Percentiles rank a stretch among this genome's conserved stretches.
Evolutionary conservation across 2,113 vertebrate genomes (phyloP).

Genomic region (Verasper variegatus): DNA sequence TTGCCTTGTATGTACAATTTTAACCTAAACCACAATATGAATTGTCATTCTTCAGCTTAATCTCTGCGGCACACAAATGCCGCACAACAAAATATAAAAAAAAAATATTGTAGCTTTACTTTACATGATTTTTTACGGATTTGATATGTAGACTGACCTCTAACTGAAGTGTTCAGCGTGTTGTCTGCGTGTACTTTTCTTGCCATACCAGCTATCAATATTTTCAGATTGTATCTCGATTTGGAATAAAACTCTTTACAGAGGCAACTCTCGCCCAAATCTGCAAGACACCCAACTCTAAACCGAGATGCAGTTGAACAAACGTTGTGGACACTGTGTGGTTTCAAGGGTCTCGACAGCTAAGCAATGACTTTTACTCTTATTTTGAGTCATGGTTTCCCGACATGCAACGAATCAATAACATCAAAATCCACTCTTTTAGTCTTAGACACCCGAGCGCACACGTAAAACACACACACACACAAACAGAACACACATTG

Average conservation of each 20-base stretch:
- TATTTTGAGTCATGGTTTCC: constrained; percentile 8
- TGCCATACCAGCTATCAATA: constrained; percentile 19
- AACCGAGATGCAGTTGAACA: not conserved
- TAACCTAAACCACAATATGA: not conserved
- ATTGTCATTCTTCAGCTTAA: not conserved
- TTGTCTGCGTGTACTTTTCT: constrained; percentile 2
- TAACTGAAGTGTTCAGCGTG: not conserved
- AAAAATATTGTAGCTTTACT: not conserved
- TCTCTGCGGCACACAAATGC: not conserved
- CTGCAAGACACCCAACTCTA: not conserved
- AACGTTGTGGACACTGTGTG: not conserved
- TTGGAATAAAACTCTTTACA: not conserved
- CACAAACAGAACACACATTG: not conserved
- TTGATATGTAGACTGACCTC: not conserved
- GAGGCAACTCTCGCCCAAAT: not conserved
- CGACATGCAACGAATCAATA: constrained; percentile 15
- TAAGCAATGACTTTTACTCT: constrained; percentile 7
- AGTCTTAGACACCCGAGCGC: not conserved
- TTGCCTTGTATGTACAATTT: not conserved
- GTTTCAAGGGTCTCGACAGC: constrained; percentile 2
- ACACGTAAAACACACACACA: constrained; percentile 8
- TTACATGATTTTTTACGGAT: not conserved
- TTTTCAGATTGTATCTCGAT: constrained; percentile 9
- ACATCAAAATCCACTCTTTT: constrained; percentile 9
- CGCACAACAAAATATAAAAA: not conserved